Base-by-base conservation (phyloP, 2,113 vertebrate species). In the Geococcyx californianus region DNA sequence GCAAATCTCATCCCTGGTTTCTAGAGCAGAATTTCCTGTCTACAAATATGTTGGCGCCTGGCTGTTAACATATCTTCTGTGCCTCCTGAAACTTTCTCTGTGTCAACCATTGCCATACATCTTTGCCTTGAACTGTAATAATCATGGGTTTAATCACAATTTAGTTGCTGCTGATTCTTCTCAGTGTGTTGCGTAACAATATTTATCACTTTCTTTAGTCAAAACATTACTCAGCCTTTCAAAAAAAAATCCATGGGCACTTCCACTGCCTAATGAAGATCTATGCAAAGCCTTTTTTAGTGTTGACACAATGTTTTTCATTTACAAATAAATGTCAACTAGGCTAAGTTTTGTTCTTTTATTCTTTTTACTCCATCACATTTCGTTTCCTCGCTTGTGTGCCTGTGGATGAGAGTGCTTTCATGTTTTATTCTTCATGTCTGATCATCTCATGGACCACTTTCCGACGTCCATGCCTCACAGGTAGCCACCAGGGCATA, bases 351-450 rank as follows among this genome's bases (percentile, higher is more conserved):
- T 76, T 80, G 7, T 11, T 58, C n/a, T 64, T 73, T 31, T 75
- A n/a, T 83, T 80, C 7, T 3, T 25, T 92, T 77, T 29, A 28
- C 19, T 69, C 68, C 4, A 5, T 75, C 28, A 4, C 2, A 7
- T 69, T 62, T 89, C 62, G 4, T 26, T 64, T 77, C 3, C 23
- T 52, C 3, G 1, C 6, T 74, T 89, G 7, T 0, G 0, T 75
- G 34, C 68, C 33, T 16, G 9, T 80, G 9, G 25, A 2, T 1
- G 2, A 28, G 14, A 81, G 4, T 3, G 0, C 2, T 33, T 78
- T 87, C 56, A 7, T 3, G 54, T 34, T 26, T 49, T 47, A 24
- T 54, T 13, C 51, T 80, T 74, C 64, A 52, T 11, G 34, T 55
- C 23, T 40, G 14, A 8, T n/a, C 3, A 42, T 59, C 23, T 82